A percentile compares a stretch with the other conserved stretches of the same genome.
phyloP scores from a whole-genome alignment of 2,888 invertebrate genomes.

The Blastobasis lacticolella region DNA sequence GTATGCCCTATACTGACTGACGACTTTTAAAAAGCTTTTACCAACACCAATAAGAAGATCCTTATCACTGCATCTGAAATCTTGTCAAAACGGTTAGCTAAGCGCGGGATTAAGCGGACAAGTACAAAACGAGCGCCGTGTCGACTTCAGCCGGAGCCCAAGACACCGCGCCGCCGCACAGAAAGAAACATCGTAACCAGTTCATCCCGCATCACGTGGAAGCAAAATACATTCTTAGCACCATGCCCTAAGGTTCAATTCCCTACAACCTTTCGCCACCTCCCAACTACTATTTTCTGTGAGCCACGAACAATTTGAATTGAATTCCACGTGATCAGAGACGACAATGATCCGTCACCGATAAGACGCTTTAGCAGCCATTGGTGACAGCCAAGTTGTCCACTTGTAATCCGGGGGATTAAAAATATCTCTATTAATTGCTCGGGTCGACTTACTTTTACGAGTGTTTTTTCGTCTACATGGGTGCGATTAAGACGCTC shows the following conservation, averaged over 20 bases:
- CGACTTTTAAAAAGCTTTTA: constrained; percentile 19
- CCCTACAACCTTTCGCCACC: constrained; percentile 35
- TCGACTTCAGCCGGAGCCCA: constrained; percentile 24
- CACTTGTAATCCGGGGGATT: constrained; percentile 56
- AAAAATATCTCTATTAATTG: constrained; percentile 42
- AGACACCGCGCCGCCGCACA: constrained; percentile 17
- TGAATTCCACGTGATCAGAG: constrained; percentile 59
- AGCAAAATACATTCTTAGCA: not conserved
- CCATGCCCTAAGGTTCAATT: constrained; percentile 24
- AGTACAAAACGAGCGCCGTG: constrained; percentile 63
- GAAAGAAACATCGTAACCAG: constrained; percentile 14
- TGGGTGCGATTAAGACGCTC: constrained; percentile 19
- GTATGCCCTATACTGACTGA: constrained; percentile 39
- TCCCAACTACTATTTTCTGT: constrained; percentile 21
- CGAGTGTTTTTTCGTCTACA: constrained; percentile 4
- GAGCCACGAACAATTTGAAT: constrained; percentile 43
- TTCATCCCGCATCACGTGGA: constrained; percentile 14
- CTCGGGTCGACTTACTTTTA: constrained; percentile 13
- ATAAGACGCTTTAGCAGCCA: constrained; percentile 57
- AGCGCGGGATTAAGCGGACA: constrained; percentile 62
- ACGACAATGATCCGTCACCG: constrained; percentile 69
- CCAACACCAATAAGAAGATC: constrained; percentile 23
- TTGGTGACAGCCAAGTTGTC: constrained; percentile 66
- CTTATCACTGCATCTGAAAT: constrained; percentile 57
- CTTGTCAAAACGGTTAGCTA: constrained; percentile 72